A percentile compares a stretch with the other conserved stretches of the same genome.
phyloP scores from a whole-genome alignment of 1,140 invertebrate species.

The Steinernema khuongi region DNA sequence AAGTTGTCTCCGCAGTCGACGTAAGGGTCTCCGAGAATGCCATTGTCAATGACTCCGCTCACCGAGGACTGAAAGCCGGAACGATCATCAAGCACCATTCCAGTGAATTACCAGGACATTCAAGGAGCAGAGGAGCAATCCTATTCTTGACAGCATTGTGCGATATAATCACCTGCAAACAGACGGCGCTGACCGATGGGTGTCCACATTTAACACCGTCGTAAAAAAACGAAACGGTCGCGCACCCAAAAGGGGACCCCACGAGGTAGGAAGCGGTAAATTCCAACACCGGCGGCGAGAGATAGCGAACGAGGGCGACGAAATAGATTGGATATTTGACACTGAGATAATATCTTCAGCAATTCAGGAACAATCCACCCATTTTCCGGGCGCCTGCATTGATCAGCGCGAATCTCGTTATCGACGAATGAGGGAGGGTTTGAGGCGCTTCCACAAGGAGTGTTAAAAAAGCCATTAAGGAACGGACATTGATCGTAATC shows the following conservation, averaged over 20 bases:
- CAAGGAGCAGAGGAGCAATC: neutral
- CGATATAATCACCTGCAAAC: no score
- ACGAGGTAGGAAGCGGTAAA: constrained; percentile 14
- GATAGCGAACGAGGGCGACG: constrained; percentile 9
- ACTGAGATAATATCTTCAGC: neutral
- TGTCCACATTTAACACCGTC: no score
- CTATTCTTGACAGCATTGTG: no score
- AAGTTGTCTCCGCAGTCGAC: constrained; percentile 52
- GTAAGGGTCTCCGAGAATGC: constrained; percentile 50
- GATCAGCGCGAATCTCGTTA: constrained; percentile 10
- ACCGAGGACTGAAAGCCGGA: neutral
- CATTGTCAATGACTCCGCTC: constrained; percentile 31
- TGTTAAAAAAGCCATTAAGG: no score
- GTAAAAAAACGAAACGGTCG: no score
- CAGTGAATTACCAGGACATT: neutral
- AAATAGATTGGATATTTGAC: constrained; percentile 11
- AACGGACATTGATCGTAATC: no score
- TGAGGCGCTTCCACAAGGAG: no score
- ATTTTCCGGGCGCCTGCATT: neutral
- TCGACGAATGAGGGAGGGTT: neutral
- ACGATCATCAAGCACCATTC: neutral
- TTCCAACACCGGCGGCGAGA: neutral
- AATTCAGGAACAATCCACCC: constrained; percentile 10
- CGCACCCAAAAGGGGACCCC: neutral
- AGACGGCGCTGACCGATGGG: no score